A percentile compares a stretch with the other conserved stretches of the same genome.
These are phyloP conservation scores for Hydractinia echinata DNA, from an alignment of 30 jellyfish, hydroid and myxozoan genomes.

Conservation along the genomic window DNA sequence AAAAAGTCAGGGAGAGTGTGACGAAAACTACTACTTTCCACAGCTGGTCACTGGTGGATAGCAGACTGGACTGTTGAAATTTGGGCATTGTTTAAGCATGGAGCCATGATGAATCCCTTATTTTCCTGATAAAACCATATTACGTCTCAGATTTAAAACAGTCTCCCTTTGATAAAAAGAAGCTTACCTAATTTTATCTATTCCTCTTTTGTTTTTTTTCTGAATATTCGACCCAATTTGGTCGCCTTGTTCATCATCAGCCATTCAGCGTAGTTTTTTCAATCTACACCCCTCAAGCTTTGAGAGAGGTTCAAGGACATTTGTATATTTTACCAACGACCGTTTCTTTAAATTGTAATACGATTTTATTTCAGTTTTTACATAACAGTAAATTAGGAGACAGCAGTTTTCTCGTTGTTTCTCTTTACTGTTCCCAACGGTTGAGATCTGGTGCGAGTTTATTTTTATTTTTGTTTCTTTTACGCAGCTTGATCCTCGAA, in stretches of 20 bases:
- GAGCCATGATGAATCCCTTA: too few relatives aligned
- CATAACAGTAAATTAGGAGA: not conserved
- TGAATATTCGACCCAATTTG: conserved; percentile 26
- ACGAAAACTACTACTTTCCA: too few relatives aligned
- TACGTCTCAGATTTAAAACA: too few relatives aligned
- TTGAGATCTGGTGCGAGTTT: conserved; percentile 15
- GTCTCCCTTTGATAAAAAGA: too few relatives aligned
- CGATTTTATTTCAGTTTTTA: too few relatives aligned
- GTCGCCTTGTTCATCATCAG: conserved; percentile 43
- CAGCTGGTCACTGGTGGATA: too few relatives aligned
- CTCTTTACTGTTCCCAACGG: not conserved
- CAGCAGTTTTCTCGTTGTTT: conserved; percentile 11
- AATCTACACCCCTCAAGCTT: conserved; percentile 13
- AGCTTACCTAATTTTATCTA: not conserved
- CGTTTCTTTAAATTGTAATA: too few relatives aligned
- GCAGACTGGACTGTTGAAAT: too few relatives aligned
- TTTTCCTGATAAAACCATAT: too few relatives aligned
- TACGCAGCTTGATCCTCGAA: conserved; percentile 5
- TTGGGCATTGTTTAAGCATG: too few relatives aligned
- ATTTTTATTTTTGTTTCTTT: conserved; percentile 1
- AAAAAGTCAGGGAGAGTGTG: too few relatives aligned
- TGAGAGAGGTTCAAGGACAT: conserved; percentile 19
- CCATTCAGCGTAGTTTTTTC: conserved; percentile 38
- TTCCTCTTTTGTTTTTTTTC: conserved; percentile 15
- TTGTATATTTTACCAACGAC: not conserved